Conservation (phyloP, 2,113 vertebrate genomes). For the Phylloscopus whistleri region DNA sequence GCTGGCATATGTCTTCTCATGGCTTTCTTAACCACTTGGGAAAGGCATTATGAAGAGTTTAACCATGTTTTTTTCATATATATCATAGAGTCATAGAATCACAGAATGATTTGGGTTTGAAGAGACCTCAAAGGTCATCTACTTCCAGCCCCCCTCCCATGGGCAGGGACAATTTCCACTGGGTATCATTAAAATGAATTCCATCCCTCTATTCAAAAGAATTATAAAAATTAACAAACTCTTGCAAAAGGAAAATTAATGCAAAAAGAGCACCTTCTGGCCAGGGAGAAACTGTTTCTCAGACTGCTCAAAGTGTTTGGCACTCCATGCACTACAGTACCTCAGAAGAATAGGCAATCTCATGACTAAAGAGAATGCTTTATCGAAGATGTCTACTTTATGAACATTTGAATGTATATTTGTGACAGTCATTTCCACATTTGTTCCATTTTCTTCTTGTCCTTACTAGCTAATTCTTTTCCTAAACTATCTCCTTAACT, state of each 20-base stretch:
- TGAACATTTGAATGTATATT: neutral
- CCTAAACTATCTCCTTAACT: neutral
- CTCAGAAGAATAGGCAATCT: neutral
- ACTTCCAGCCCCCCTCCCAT: neutral
- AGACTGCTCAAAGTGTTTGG: neutral
- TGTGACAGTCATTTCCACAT: neutral
- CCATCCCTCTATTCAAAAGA: neutral
- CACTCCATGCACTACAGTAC: neutral
- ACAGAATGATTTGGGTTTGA: neutral
- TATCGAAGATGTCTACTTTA: neutral
- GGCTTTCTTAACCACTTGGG: neutral
- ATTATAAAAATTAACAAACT: neutral
- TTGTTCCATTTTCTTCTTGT: neutral
- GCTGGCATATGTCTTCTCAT: neutral
- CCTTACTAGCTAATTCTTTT: neutral
- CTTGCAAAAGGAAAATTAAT: neutral
- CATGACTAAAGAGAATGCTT: neutral
- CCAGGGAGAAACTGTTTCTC: neutral
- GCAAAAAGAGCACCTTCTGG: neutral
- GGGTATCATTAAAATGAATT: neutral
- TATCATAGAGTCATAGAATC: neutral
- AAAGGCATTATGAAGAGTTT: neutral
- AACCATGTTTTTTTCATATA: neutral
- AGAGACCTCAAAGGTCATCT: neutral
- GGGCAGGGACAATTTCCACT: neutral